phyloP scores from a whole-genome alignment of 2,113 vertebrate species.

The Myrmecophaga tridactyla region DNA sequence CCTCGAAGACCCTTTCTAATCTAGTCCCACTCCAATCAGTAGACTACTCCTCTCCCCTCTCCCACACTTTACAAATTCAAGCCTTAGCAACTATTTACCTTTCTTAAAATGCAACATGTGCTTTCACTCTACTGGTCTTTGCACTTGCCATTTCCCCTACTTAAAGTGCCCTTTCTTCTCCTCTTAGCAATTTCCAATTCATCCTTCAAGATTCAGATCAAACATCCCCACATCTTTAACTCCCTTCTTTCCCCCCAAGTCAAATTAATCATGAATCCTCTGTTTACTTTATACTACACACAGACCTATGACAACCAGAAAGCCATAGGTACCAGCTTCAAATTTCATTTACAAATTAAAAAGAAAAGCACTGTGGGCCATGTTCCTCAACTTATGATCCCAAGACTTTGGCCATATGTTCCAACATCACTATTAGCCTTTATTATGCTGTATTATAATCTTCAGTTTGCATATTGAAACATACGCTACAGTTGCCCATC shows the following conservation, averaged over 20 bases:
- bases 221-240: not conserved
- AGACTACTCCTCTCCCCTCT: not conserved
- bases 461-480: not conserved
- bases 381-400: not conserved
- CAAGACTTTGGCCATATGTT: not conserved
- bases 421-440: not conserved
- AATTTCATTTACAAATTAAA: not conserved
- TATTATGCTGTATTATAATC: not conserved
- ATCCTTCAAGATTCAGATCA: not conserved
- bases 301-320: not conserved
- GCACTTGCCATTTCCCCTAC: not conserved
- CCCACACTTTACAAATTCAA: not conserved
- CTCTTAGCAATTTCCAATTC: not conserved
- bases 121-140: not conserved
- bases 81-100: not conserved
- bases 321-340: not conserved
- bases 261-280: not conserved
- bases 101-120: not conserved
- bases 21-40: not conserved
- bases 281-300: not conserved
- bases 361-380: not conserved
- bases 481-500: too few species aligned
- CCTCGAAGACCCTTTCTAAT: not conserved
- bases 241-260: not conserved
- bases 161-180: not conserved